Conservation (phyloP, 2,797 vertebrate species). For the Sebastes hubbsi region DNA sequence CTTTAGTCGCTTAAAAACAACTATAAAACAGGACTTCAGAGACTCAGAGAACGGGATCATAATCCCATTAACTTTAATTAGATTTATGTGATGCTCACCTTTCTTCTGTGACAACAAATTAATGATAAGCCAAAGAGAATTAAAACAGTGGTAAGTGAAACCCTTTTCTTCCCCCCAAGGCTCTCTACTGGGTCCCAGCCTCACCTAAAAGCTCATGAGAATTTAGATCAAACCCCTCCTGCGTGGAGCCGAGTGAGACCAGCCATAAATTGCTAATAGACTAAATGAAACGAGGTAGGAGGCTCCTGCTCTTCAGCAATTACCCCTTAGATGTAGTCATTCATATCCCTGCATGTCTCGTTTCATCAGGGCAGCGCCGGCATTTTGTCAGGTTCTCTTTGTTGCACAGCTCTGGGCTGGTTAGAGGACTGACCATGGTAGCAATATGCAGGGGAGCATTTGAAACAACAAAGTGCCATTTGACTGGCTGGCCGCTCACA, state of each 20-base stretch:
- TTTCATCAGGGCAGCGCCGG: constrained; percentile 80
- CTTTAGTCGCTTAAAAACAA: constrained; percentile 25
- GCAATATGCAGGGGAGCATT: constrained; percentile 86
- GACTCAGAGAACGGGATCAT: constrained; percentile 52
- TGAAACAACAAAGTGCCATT: constrained; percentile 98
- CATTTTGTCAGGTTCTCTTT: constrained; percentile 80
- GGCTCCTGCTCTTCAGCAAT: constrained; percentile 81
- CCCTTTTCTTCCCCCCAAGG: constrained; percentile 67
- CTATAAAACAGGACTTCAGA: constrained; percentile 40
- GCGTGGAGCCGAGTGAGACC: constrained; percentile 86
- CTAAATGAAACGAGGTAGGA: constrained; percentile 89
- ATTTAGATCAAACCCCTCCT: constrained; percentile 85
- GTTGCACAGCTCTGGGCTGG: constrained; percentile 54
- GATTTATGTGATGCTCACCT: constrained; percentile 69
- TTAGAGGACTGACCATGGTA: constrained; percentile 69
- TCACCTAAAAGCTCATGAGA: constrained; percentile 80
- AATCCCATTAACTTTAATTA: constrained; percentile 74
- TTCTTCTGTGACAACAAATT: constrained; percentile 74
- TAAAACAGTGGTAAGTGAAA: constrained; percentile 72
- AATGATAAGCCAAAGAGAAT: constrained; percentile 73
- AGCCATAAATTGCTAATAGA: constrained; percentile 98
- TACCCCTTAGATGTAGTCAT: constrained; percentile 85
- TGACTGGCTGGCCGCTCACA: constrained; percentile 91
- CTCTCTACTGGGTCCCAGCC: constrained; percentile 72
- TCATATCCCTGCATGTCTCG: constrained; percentile 84